These are phyloP conservation scores for Xiphophorus hellerii DNA, from an alignment of 2,113 vertebrate species.

Conservation along the genomic window DNA sequence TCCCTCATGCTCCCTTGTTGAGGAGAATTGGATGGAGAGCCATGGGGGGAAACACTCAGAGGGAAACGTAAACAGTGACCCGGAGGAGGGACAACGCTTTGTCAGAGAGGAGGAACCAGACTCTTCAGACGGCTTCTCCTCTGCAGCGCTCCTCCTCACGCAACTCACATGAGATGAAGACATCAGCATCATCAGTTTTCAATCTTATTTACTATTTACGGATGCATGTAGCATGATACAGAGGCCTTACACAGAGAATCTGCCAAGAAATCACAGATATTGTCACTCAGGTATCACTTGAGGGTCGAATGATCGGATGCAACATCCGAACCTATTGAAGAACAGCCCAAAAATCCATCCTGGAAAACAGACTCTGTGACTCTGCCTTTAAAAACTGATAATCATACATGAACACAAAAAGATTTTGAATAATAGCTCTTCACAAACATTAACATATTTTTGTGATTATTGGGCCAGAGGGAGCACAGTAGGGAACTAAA, in stretches of 20 bases:
- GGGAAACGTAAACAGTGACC: constrained; percentile 71
- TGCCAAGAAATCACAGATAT: neutral
- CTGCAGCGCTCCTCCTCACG: neutral
- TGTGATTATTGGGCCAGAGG: neutral
- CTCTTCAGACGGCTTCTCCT: constrained; percentile 47
- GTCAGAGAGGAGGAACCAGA: constrained; percentile 17
- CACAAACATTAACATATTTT: neutral
- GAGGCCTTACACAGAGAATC: neutral
- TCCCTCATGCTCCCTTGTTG: constrained; percentile 66
- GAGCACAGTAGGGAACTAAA: neutral
- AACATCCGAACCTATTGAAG: neutral
- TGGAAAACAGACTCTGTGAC: neutral
- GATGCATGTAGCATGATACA: neutral
- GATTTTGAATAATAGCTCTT: neutral
- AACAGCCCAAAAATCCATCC: neutral
- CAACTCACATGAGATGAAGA: neutral
- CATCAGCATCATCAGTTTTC: neutral
- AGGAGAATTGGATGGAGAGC: constrained; percentile 71
- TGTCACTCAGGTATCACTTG: neutral
- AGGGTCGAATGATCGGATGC: neutral
- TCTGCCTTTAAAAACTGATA: neutral
- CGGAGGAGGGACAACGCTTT: constrained; percentile 43
- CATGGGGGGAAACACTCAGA: constrained; percentile 73
- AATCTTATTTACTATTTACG: neutral
- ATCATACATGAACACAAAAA: neutral